Conservation (phyloP, 2,113 vertebrate species). For the Poeciliopsis retropinna region DNA sequence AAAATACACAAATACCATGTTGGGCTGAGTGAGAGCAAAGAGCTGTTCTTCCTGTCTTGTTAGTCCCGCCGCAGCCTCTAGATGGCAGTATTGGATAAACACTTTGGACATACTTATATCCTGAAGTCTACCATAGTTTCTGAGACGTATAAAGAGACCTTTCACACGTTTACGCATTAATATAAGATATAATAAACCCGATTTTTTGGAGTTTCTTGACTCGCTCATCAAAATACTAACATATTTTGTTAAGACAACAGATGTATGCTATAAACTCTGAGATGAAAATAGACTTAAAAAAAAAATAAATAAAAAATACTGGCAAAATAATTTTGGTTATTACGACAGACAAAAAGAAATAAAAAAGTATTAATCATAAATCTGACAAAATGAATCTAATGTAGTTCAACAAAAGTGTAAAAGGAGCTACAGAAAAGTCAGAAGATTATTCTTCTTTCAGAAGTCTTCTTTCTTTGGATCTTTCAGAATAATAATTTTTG, state of each 20-base stretch:
- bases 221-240: no score
- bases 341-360: neutral
- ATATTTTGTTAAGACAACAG: neutral
- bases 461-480: no score
- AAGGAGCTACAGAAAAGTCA: no score
- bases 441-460: no score
- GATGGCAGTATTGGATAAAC: conserved; percentile 62
- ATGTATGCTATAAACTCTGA: neutral
- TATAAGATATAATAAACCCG: no score
- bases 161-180: no score
- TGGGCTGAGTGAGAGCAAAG: conserved; percentile 9
- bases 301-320: neutral
- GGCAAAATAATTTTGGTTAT: neutral
- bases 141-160: neutral
- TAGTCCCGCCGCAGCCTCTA: neutral
- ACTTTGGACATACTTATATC: neutral
- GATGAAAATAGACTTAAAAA: neutral
- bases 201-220: no score
- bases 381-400: neutral
- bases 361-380: neutral
- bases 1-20: neutral
- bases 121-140: neutral
- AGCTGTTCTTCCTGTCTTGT: neutral
- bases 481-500: no score
- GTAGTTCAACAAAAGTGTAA: no score